A percentile compares a stretch with the other conserved stretches of the same genome.
phyloP scores from a whole-genome alignment of 2,888 invertebrate species.

The Amphipoea lucens region DNA sequence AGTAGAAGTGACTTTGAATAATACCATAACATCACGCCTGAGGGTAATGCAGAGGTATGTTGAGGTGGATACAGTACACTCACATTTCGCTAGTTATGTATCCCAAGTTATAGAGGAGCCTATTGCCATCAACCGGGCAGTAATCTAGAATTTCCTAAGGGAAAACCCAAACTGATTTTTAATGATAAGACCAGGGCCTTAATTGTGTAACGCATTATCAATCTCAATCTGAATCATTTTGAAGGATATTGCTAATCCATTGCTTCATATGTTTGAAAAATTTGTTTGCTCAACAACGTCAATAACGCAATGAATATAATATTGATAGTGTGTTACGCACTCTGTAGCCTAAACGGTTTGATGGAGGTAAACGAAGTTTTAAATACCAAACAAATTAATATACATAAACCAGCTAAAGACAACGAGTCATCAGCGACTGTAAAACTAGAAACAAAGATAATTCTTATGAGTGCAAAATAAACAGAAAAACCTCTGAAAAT shows the following conservation, averaged over 20 bases:
- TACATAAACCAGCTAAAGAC: not conserved
- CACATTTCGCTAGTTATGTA: too few relatives aligned
- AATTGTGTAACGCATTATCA: too few relatives aligned
- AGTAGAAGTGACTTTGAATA: not conserved
- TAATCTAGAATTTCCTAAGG: not conserved
- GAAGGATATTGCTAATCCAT: not conserved
- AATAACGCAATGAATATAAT: not conserved
- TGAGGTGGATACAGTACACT: not conserved
- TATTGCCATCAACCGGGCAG: not conserved
- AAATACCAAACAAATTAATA: not conserved
- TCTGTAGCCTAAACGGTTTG: not conserved
- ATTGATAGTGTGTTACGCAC: not conserved
- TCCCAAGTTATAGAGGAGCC: not conserved
- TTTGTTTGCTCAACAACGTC: not conserved
- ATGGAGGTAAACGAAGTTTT: not conserved
- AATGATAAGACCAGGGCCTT: not conserved
- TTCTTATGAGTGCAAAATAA: not conserved
- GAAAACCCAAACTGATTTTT: not conserved
- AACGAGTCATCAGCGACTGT: not conserved
- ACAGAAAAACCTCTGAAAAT: constrained; percentile 10
- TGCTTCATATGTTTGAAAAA: not conserved
- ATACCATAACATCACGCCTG: not conserved
- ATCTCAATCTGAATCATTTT: not conserved
- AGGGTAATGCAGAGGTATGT: not conserved
- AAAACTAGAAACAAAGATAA: constrained; percentile 20